Evolutionary conservation across 2,888 invertebrate species (phyloP).

Genomic region (Drosophila cognata): DNA sequence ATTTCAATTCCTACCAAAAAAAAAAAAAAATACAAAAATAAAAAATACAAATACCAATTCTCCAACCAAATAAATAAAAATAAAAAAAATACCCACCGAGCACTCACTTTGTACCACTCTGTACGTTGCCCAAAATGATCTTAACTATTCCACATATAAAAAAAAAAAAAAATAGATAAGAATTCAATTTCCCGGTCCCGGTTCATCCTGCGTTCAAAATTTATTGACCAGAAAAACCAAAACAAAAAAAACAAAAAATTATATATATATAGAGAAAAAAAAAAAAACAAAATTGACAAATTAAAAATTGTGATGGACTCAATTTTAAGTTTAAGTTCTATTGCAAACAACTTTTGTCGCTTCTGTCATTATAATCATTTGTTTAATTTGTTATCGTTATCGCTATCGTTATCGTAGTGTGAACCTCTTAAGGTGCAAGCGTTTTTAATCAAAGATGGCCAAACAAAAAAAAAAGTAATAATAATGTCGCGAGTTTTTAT

Average conservation of each 20-base stretch:
- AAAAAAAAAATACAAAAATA: constrained; percentile 16
- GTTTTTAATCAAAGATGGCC: constrained; percentile 85
- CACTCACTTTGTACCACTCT: constrained; percentile 68
- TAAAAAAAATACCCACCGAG: constrained; percentile 51
- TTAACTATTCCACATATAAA: constrained; percentile 31
- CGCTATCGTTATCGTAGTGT: constrained; percentile 40
- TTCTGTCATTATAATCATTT: constrained; percentile 46
- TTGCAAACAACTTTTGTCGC: constrained; percentile 54
- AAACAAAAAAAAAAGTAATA: constrained; percentile 11
- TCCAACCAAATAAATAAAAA: constrained; percentile 56
- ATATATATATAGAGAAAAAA: constrained; percentile 1
- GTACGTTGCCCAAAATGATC: constrained; percentile 53
- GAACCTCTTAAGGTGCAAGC: constrained; percentile 79
- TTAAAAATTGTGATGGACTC: constrained; percentile 84
- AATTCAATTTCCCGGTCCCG: constrained; percentile 36
- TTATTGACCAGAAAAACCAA: constrained; percentile 45
- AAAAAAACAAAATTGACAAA: constrained; percentile 62
- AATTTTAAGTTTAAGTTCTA: constrained; percentile 73
- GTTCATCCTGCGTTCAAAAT: constrained; percentile 55
- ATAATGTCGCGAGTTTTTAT: constrained; percentile 60
- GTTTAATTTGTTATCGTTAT: constrained; percentile 35
- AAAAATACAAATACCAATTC: constrained; percentile 30
- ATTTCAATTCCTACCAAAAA: constrained; percentile 56
- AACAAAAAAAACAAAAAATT: constrained; percentile 14
- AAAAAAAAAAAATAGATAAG: constrained; percentile 11